Conservation (phyloP, 2,113 vertebrate genomes). For the Calcarius ornatus region DNA sequence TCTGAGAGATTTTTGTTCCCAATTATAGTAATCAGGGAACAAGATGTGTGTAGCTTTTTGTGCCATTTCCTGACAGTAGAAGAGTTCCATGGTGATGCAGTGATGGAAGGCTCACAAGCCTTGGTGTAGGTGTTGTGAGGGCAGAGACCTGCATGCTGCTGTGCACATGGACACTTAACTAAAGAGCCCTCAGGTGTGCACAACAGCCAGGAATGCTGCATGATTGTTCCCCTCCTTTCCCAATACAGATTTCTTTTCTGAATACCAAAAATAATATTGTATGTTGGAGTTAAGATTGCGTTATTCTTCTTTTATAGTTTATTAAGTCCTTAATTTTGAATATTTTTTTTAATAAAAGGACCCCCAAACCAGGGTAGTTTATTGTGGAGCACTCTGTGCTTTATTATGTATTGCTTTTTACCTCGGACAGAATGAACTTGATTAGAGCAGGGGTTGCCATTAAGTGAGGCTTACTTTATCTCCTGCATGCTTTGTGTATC, state of each 20-base stretch:
- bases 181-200: neutral
- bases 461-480: conserved; percentile 40
- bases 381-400: neutral
- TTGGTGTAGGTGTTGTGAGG: neutral
- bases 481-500: neutral
- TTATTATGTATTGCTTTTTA: conserved; percentile 9
- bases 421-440: conserved; percentile 11
- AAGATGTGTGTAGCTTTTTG: neutral
- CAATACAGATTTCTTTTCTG: neutral
- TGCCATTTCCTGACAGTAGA: neutral
- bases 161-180: neutral
- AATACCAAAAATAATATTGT: neutral
- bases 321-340: conserved; percentile 33
- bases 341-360: neutral
- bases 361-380: neutral
- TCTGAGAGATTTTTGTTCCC: neutral
- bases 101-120: neutral
- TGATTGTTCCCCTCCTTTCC: neutral
- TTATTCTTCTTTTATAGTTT: neutral
- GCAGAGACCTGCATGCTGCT: neutral
- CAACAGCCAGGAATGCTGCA: neutral
- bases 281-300: neutral
- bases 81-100: neutral
- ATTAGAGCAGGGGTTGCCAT: conserved; percentile 20
- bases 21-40: neutral